Percentiles rank a stretch among this genome's conserved stretches.
These are phyloP conservation scores for Rhaphigaster nebulosa DNA, from an alignment of 2,888 invertebrate species.

Conservation along the genomic window DNA sequence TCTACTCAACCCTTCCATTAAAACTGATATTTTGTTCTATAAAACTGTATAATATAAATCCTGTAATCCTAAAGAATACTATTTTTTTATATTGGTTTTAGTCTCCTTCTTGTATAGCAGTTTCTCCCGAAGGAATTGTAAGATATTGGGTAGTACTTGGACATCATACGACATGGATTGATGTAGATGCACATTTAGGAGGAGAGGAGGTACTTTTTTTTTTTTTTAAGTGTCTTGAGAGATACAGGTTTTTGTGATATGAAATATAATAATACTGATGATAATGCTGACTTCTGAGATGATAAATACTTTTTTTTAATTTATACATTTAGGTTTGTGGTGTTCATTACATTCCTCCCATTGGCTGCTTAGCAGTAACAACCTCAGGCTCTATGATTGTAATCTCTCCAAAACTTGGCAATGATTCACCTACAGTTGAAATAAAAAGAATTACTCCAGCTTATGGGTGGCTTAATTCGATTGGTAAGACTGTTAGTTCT, in stretches of 20 bases:
- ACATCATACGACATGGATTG: slow-evolving; percentile 87
- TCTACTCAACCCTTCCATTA: no score
- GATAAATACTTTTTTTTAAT: background rate
- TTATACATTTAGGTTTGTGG: slow-evolving; percentile 58
- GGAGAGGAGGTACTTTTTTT: slow-evolving; percentile 66
- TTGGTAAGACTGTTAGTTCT: slow-evolving; percentile 84
- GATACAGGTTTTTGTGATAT: no score
- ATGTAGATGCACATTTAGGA: slow-evolving; percentile 87
- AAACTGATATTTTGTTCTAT: background rate
- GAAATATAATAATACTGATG: no score
- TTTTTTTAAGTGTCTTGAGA: no score
- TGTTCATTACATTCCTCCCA: slow-evolving; percentile 70
- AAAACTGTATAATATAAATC: no score
- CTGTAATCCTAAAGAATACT: no score
- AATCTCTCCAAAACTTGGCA: slow-evolving; percentile 68
- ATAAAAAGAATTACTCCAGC: slow-evolving; percentile 70
- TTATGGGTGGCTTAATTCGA: slow-evolving; percentile 88
- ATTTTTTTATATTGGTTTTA: background rate
- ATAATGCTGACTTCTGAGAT: no score
- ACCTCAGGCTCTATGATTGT: slow-evolving; percentile 90
- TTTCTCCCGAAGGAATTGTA: slow-evolving; percentile 92
- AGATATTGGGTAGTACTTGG: slow-evolving; percentile 94
- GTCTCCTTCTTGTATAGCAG: slow-evolving; percentile 84
- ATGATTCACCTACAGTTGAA: slow-evolving; percentile 47
- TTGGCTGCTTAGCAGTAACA: slow-evolving; percentile 88